A percentile compares a stretch with the other conserved stretches of the same genome.
These are phyloP conservation scores for Cephonodes hylas DNA, from an alignment of 2,888 invertebrate genomes.

Conservation along the genomic window DNA sequence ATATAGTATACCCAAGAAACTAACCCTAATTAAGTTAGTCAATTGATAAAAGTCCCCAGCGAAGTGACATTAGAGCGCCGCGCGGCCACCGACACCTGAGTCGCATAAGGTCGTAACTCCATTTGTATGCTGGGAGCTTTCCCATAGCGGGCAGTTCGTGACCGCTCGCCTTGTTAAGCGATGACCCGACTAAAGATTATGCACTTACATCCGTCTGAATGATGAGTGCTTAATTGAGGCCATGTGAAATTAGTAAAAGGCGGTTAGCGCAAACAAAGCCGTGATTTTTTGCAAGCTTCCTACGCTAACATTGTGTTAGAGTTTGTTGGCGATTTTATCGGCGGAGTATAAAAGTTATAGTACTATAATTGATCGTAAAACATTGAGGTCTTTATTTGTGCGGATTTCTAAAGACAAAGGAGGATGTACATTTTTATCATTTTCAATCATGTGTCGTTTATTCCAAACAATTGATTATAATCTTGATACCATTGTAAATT, in stretches of 20 bases:
- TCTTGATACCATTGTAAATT: too few species aligned
- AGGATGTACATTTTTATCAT: too few species aligned
- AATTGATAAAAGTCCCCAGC: neutral
- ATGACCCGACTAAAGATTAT: conserved; percentile 75
- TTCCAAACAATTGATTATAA: too few species aligned
- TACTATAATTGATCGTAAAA: neutral
- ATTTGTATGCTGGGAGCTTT: conserved; percentile 77
- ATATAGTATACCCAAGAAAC: neutral
- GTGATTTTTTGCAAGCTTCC: conserved; percentile 5
- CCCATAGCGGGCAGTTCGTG: conserved; percentile 78
- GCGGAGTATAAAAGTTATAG: neutral
- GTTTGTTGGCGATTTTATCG: neutral
- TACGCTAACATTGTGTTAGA: neutral
- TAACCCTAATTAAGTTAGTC: neutral
- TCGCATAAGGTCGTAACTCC: conserved; percentile 63
- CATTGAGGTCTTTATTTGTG: too few species aligned
- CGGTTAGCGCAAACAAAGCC: conserved; percentile 31
- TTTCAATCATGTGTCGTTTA: too few species aligned
- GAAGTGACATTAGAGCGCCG: neutral
- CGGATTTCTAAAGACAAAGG: too few species aligned
- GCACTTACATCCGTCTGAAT: conserved; percentile 66
- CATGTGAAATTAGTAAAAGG: conserved; percentile 10
- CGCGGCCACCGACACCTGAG: conserved; percentile 16
- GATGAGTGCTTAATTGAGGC: conserved; percentile 75
- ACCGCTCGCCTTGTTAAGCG: conserved; percentile 76